Conservation (phyloP, 2,888 invertebrate species). For the Galeopsomyia nigrocyanea region DNA sequence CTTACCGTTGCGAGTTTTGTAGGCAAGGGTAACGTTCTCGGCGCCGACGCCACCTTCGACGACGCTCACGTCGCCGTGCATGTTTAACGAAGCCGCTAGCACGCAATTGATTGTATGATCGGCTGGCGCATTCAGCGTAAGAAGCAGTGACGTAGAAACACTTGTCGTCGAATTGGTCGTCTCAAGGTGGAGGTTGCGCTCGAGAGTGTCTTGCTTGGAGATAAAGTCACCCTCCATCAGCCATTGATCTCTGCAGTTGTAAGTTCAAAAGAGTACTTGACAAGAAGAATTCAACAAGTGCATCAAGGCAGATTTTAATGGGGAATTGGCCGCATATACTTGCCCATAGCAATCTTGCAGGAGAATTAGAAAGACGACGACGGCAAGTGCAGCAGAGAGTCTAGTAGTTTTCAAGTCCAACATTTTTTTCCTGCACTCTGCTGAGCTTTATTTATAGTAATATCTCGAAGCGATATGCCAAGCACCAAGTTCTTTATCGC, state of each 20-base stretch:
- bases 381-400: too few species aligned
- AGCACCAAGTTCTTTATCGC: background rate
- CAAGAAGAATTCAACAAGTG: too few species aligned
- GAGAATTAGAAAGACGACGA: too few species aligned
- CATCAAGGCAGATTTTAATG: too few species aligned
- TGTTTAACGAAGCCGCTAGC: constrained; percentile 43
- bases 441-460: too few species aligned
- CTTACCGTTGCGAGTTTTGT: constrained; percentile 28
- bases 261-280: background rate
- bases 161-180: constrained; percentile 34
- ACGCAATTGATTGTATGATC: constrained; percentile 41
- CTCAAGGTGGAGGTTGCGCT: constrained; percentile 27
- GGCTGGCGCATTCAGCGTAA: constrained; percentile 21
- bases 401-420: too few species aligned
- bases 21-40: constrained; percentile 34
- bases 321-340: too few species aligned
- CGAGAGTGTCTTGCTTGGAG: constrained; percentile 17
- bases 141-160: constrained; percentile 33
- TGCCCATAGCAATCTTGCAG: too few species aligned
- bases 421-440: too few species aligned
- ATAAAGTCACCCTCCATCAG: constrained; percentile 50
- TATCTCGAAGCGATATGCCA: constrained; percentile 7
- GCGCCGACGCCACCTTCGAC: constrained; percentile 44
- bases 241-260: constrained; percentile 48
- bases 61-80: constrained; percentile 49